Percentiles rank a stretch among this genome's conserved stretches.
Conservation (phyloP, 2,797 vertebrate genomes). For the Molothrus ater region DNA sequence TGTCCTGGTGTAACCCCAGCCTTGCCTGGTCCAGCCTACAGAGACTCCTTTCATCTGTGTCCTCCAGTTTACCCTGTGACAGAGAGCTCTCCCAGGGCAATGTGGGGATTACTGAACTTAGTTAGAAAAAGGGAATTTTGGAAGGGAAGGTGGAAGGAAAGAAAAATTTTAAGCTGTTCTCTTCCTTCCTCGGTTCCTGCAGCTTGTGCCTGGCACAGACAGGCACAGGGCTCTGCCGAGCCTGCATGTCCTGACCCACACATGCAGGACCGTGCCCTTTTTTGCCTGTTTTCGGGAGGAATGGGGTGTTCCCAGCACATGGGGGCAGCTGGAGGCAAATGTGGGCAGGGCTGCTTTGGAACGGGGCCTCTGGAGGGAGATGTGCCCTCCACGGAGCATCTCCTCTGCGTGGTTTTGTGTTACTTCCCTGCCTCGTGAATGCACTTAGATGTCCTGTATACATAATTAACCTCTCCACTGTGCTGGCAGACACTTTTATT, state of each 20-base stretch:
- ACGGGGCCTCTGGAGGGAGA: neutral
- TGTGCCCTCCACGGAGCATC: neutral
- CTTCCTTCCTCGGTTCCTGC: neutral
- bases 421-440: neutral
- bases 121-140: neutral
- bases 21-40: neutral
- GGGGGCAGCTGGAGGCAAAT: neutral
- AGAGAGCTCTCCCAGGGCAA: neutral
- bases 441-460: conserved; percentile 26
- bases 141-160: neutral
- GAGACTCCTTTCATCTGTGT: neutral
- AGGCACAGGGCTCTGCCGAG: neutral
- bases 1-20: neutral
- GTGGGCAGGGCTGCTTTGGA: neutral
- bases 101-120: neutral
- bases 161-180: neutral
- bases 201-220: neutral
- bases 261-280: fast-evolving
- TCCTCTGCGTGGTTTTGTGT: neutral
- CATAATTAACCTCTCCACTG: conserved; percentile 13
- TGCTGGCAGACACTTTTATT: conserved; percentile 49
- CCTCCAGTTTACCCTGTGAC: neutral
- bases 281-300: neutral
- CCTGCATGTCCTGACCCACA: neutral
- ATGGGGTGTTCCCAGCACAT: fast-evolving